Percentiles rank a stretch among this genome's conserved stretches.
phyloP scores from a whole-genome alignment of 2,888 invertebrate genomes.

The Pseudeuparius sepicola region DNA sequence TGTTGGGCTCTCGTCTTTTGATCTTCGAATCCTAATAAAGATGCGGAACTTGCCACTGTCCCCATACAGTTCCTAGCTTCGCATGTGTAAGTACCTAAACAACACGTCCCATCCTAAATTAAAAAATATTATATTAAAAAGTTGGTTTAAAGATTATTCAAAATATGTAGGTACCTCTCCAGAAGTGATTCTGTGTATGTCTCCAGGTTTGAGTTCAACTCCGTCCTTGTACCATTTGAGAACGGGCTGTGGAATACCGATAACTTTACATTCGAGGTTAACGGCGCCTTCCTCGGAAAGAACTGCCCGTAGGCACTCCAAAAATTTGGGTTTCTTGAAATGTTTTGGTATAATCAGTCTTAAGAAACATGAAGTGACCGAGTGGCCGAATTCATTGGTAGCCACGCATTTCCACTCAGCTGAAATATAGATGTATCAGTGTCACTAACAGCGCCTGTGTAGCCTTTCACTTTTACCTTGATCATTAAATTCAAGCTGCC shows the following conservation, averaged over 20 bases:
- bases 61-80: slow-evolving; percentile 90
- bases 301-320: slow-evolving; percentile 76
- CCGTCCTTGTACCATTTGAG: slow-evolving; percentile 91
- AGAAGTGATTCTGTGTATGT: slow-evolving; percentile 83
- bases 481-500: slow-evolving; percentile 67
- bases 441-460: no score
- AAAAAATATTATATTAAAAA: no score
- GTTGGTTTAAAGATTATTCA: slow-evolving; percentile 11
- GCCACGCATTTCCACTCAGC: slow-evolving; percentile 91
- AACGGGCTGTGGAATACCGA: slow-evolving; percentile 82
- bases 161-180: slow-evolving; percentile 47
- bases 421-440: no score
- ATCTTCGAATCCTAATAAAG: slow-evolving; percentile 79
- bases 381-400: slow-evolving; percentile 80
- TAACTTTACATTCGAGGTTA: slow-evolving; percentile 86
- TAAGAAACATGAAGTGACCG: slow-evolving; percentile 77
- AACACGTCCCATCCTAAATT: slow-evolving; percentile 75
- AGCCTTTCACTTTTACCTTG: no score
- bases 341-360: slow-evolving; percentile 78
- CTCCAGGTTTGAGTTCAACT: slow-evolving; percentile 78
- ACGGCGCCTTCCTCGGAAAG: slow-evolving; percentile 75
- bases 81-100: slow-evolving; percentile 82
- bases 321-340: slow-evolving; percentile 78
- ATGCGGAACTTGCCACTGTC: slow-evolving; percentile 77
- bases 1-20: slow-evolving; percentile 46